Percentiles rank a stretch among this genome's conserved stretches.
Evolutionary conservation across 2,797 vertebrate species (phyloP).

Genomic region (Limnodromus scolopaceus): DNA sequence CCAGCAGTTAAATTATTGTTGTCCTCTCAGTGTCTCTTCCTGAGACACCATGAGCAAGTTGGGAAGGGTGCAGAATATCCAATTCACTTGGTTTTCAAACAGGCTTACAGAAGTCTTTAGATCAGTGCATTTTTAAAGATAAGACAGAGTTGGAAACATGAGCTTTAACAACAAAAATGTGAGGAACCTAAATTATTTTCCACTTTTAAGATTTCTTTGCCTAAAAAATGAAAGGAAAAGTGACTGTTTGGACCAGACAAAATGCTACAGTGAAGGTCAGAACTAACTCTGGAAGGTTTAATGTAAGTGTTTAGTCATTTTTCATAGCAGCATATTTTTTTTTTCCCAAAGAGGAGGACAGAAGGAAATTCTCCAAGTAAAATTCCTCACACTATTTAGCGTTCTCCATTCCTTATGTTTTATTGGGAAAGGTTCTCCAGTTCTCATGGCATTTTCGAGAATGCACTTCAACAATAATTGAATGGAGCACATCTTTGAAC

Average conservation of each 20-base stretch:
- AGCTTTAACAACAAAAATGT: neutral
- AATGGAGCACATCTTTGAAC: neutral
- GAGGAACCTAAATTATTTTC: conserved; percentile 16
- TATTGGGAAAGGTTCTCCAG: neutral
- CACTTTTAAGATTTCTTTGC: conserved; percentile 2
- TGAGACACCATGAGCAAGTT: neutral
- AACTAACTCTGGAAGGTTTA: conserved; percentile 12
- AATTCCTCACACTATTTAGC: neutral
- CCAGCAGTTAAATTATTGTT: neutral
- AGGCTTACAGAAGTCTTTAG: neutral
- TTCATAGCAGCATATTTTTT: neutral
- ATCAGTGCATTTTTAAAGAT: neutral
- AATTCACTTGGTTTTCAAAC: neutral
- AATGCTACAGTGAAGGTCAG: neutral
- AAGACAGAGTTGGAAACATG: neutral
- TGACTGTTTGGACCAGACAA: neutral
- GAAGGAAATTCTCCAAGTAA: neutral
- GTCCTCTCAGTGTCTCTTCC: neutral
- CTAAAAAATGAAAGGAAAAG: neutral
- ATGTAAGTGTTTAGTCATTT: neutral
- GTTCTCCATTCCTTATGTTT: neutral
- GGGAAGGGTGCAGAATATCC: neutral
- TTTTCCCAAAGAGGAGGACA: neutral
- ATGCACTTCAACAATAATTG: neutral
- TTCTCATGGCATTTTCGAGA: neutral